These are phyloP conservation scores for Spea bombifrons DNA, from an alignment of 2,113 vertebrate genomes.

Conservation along the genomic window DNA sequence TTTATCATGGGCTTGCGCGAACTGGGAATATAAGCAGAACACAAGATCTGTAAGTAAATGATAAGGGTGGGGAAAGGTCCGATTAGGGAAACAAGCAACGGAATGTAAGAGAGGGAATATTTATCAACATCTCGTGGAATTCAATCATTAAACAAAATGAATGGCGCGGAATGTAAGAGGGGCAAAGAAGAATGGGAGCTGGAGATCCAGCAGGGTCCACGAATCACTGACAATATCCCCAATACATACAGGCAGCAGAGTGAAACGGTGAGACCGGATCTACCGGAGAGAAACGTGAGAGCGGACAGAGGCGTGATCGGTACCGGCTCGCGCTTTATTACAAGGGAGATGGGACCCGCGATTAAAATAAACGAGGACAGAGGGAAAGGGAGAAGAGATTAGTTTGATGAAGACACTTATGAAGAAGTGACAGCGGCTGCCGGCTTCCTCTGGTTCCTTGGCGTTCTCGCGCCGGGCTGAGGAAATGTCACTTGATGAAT, in stretches of 20 bases:
- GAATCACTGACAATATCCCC: too few species aligned
- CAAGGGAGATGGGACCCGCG: not conserved
- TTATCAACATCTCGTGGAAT: not conserved
- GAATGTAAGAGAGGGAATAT: not conserved
- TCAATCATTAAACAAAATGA: too few species aligned
- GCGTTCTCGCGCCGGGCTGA: not conserved
- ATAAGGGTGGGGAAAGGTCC: conserved; percentile 1
- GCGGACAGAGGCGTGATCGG: too few species aligned
- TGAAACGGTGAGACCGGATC: too few species aligned
- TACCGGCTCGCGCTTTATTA: not conserved
- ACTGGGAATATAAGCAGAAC: not conserved
- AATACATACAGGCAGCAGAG: too few species aligned
- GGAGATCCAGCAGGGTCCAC: too few species aligned
- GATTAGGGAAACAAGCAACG: not conserved
- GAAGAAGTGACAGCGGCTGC: not conserved
- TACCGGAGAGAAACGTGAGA: too few species aligned
- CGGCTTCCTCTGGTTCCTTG: not conserved
- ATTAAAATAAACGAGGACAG: not conserved
- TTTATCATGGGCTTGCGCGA: conserved; percentile 42
- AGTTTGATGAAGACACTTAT: conserved; percentile 1
- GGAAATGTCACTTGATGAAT: conserved; percentile 15
- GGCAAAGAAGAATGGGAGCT: too few species aligned
- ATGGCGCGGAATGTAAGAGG: too few species aligned
- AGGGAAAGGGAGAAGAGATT: not conserved
- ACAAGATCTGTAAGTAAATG: not conserved